Evolutionary conservation across 2,113 vertebrate genomes (phyloP), one percentile per base, ranked within the genome.

Genomic region (Perccottus glenii): DNA sequence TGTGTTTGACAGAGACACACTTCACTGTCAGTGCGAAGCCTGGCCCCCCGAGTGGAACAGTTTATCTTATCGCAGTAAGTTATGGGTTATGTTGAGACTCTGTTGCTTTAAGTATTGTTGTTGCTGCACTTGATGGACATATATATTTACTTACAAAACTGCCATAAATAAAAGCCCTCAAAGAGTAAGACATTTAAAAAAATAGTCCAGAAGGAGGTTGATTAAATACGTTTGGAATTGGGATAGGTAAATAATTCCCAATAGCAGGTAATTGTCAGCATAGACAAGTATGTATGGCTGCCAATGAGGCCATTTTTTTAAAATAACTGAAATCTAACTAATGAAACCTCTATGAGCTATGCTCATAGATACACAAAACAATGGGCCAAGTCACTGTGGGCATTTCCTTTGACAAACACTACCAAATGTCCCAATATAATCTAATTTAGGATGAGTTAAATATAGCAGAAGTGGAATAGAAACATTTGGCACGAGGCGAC

Each of bases 371-470:
- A 32, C 3, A 7, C 19, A 27, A 1, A 27, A 27, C 19, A 27
- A 27, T 27, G 19, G 19, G 19, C 19, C 19, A 27, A 27, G 19
- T 43, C 10, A 11, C 10, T 27, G 56, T 75, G 69, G 53, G 11
- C 38, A 27, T 27, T 71, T 68, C 49, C 67, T 48, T 35, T 16
- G 52, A 2, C 48, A 48, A 66, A 67, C 64, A 27, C 40, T 1
- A 55, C 57, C 19, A 27, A 60, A 60, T 85, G 64, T 72, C 61
- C 3, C 4, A 45, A 67, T 62, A 68, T 78, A 65, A 80, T 78
- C 58, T 32, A 77, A 84, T 85, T 77, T 35, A 67, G 59, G 7
- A 51, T 7, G 66, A 14, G 58, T 74, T 87, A 87, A 85, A 84
- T 63, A 75, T 85, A 89, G 72, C 67, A 48, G 8, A 8, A 47